phyloP scores from a whole-genome alignment of 2,888 invertebrate genomes.

The Ceriagrion tenellum region DNA sequence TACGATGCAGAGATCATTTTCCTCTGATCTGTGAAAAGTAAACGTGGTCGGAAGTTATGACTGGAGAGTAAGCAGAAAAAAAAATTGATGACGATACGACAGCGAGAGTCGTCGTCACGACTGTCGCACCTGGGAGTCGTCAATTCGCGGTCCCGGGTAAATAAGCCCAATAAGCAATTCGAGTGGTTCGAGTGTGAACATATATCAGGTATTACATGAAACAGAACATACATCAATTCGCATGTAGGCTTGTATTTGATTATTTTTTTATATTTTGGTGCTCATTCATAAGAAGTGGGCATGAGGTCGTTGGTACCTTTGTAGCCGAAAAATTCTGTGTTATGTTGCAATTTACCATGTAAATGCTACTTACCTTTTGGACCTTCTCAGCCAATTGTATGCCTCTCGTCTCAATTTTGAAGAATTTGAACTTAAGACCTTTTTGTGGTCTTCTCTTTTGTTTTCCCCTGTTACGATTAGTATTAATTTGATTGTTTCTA shows the following conservation, averaged over 20 bases:
- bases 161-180: too few species aligned
- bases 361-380: not conserved
- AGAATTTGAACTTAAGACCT: not conserved
- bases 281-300: conserved; percentile 37
- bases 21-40: too few species aligned
- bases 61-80: too few species aligned
- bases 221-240: conserved; percentile 48
- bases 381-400: not conserved
- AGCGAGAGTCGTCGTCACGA: too few species aligned
- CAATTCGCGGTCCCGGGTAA: too few species aligned
- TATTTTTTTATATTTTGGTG: conserved; percentile 48
- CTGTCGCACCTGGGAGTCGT: too few species aligned
- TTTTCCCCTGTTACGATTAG: not conserved
- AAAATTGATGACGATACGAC: too few species aligned
- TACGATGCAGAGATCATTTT: too few species aligned
- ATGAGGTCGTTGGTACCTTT: not conserved
- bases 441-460: not conserved
- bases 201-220: conserved; percentile 46
- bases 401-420: not conserved
- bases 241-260: conserved; percentile 45
- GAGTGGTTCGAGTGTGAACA: not conserved
- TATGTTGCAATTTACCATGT: conserved; percentile 1
- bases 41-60: too few species aligned
- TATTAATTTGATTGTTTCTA: not conserved
- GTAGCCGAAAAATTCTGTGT: not conserved